Base-by-base conservation (phyloP, 2,888 invertebrate genomes). In the Plutella xylostella region DNA sequence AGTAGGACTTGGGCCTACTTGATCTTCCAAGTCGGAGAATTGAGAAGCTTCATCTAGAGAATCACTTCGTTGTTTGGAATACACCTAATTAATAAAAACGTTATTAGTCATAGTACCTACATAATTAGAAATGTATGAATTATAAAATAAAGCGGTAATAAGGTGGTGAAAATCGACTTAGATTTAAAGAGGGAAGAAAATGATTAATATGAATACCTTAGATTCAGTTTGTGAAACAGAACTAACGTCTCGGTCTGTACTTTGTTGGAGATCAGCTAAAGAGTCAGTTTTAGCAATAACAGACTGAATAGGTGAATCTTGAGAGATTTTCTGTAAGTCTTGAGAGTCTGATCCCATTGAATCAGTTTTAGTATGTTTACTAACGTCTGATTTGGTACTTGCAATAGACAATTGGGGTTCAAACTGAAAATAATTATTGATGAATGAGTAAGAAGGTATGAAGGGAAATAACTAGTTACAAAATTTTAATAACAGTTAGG, bases 221-320 rank as follows among this genome's bases (percentile, higher is more conserved):
- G 85, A 85, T 58, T 85, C 85, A 43, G 84, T 82, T 60, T 84
- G 83, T 4, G 85, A 84, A 28, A 83, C 60, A 56, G 77, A 82
- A 57, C 84, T 84, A 48, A 75, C 71, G 46, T 84, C 84, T 60
- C 68, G 77, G 53, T 83, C 84, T 34, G 82, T 83, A 51, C 79
- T 82, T 51, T 80, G 83, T 48, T 75, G 83, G 53, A 84, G 61
- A 47, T 85, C 85, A 48, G 72, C 77, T 14, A 80, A 60, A 4
- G 84, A 85, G 57, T 85, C 85, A 4, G 73, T 65, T 55, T 78
- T 82, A 45, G 82, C 84, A 49, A 68, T 65, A n/a, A 58, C 68
- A 21, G 80, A 79, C 12, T 65, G 70, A 31, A 69, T 53, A 6
- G 79, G 68, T 17, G 82, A 82, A 45, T 79, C 83, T 54, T 74